Percentiles rank a stretch among this genome's conserved stretches.
These are phyloP conservation scores for Trematocara variabile DNA, from an alignment of 2,113 vertebrate genomes.

Conservation along the genomic window DNA sequence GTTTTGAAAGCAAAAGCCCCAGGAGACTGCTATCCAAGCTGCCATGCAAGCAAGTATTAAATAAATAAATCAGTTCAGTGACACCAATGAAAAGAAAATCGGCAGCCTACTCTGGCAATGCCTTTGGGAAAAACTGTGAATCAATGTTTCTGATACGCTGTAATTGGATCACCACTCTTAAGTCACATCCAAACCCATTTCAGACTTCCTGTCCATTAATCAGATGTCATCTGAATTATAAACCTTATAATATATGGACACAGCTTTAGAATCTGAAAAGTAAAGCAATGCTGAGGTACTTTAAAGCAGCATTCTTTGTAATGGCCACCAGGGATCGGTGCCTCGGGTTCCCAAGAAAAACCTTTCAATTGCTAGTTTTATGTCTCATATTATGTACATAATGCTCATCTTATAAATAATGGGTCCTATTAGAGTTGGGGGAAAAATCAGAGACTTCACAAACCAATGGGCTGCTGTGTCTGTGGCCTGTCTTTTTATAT, in stretches of 20 bases:
- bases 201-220: neutral
- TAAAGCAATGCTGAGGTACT: neutral
- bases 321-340: neutral
- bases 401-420: neutral
- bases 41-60: constrained; percentile 33
- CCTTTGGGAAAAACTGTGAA: constrained; percentile 7
- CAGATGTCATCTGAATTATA: neutral
- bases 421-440: neutral
- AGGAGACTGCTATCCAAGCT: neutral
- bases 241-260: neutral
- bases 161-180: neutral
- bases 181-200: neutral
- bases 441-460: neutral
- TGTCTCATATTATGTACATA: neutral
- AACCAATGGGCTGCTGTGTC: neutral
- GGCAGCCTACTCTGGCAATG: neutral
- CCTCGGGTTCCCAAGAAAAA: neutral
- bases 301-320: neutral
- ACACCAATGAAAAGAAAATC: constrained; percentile 21
- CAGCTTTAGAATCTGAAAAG: neutral
- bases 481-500: neutral
- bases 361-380: neutral
- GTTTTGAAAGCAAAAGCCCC: neutral
- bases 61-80: constrained; percentile 45
- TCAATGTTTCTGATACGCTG: neutral